Percentiles rank a stretch among this genome's conserved stretches.
phyloP scores from a whole-genome alignment of 92 coral and sea anemone species.

The Blastomussa wellsi region DNA sequence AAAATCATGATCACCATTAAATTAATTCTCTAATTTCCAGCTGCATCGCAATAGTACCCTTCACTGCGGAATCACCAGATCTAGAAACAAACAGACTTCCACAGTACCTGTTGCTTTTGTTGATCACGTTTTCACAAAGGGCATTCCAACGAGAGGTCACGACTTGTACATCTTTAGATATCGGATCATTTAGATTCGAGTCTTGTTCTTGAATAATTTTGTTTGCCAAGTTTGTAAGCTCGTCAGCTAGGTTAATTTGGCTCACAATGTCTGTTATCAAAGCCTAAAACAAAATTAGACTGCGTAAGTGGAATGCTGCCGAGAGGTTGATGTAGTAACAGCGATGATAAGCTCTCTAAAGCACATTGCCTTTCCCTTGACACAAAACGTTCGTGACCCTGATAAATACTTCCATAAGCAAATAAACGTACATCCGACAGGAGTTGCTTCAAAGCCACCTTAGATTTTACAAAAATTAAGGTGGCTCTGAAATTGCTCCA shows the following conservation, averaged over 20 bases:
- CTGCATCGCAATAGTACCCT: not conserved
- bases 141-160: slow-evolving; percentile 64
- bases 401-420: too few species aligned
- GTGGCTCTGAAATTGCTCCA: too few species aligned
- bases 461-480: too few species aligned
- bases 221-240: slow-evolving; percentile 56
- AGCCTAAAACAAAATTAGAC: slow-evolving; percentile 7
- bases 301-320: not conserved
- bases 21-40: too few species aligned
- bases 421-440: too few species aligned
- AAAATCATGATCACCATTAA: too few species aligned
- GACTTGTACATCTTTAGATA: slow-evolving; percentile 44
- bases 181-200: slow-evolving; percentile 42
- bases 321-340: too few species aligned
- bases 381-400: too few species aligned
- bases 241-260: slow-evolving; percentile 44
- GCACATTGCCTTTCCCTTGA: too few species aligned
- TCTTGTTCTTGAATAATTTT: slow-evolving; percentile 54
- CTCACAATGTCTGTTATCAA: slow-evolving; percentile 38
- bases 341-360: too few species aligned
- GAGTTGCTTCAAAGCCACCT: too few species aligned
- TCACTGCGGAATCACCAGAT: too few species aligned
- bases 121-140: slow-evolving; percentile 46
- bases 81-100: not conserved
- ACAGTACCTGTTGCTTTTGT: slow-evolving; percentile 52